Percentiles rank a stretch among this genome's conserved stretches.
phyloP scores from a whole-genome alignment of 2,888 invertebrate species.

The Pollenia amentaria region DNA sequence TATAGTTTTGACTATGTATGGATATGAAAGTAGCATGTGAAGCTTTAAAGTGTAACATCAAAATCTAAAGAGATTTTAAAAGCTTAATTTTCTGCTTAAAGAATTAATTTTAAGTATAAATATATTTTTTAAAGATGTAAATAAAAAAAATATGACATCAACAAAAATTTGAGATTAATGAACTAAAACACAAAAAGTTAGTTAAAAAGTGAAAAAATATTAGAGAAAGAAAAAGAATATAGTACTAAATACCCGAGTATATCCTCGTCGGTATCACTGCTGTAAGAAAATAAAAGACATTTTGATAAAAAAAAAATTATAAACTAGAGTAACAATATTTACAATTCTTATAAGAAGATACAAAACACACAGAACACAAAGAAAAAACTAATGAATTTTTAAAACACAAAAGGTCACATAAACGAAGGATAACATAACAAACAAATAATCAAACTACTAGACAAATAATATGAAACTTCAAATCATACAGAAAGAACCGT shows the following conservation, averaged over 20 bases:
- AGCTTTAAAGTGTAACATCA: too few relatives aligned
- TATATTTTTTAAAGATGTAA: background rate
- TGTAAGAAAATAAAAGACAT: constrained; percentile 79
- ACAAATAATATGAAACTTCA: background rate
- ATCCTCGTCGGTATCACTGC: constrained; percentile 79
- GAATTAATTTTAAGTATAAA: too few relatives aligned
- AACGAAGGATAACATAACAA: constrained; percentile 2
- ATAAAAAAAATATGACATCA: constrained; percentile 2
- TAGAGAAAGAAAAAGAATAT: constrained; percentile 27
- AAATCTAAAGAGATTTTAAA: too few relatives aligned
- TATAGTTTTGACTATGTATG: too few relatives aligned
- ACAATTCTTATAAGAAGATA: constrained; percentile 41
- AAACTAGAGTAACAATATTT: constrained; percentile 56
- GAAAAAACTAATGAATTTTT: background rate
- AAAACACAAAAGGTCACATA: constrained; percentile 15
- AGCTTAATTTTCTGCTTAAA: too few relatives aligned
- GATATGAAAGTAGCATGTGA: too few relatives aligned
- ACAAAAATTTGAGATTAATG: constrained; percentile 23
- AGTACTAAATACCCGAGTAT: constrained; percentile 78
- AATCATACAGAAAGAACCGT: background rate
- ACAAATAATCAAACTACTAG: constrained; percentile 20
- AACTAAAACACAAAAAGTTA: constrained; percentile 12
- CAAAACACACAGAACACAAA: constrained; percentile 19
- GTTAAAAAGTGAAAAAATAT: constrained; percentile 17
- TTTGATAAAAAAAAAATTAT: constrained; percentile 75